These are phyloP conservation scores for Nasonia giraulti DNA, from an alignment of 1,140 invertebrate species.

Conservation along the genomic window DNA sequence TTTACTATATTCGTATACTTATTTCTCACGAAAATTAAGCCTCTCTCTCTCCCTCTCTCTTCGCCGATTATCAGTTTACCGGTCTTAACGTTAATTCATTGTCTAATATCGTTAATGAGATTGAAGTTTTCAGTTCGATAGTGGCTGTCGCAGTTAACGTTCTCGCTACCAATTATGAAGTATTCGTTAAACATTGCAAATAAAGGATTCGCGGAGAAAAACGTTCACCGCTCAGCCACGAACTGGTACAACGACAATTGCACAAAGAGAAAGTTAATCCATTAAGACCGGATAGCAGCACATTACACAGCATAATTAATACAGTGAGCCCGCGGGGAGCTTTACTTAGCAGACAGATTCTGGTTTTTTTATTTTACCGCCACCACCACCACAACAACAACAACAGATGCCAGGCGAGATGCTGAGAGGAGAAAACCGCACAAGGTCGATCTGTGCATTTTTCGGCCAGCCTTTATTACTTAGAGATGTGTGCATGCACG, in stretches of 20 bases:
- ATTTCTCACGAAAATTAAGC: conserved; percentile 2
- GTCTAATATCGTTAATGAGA: background rate
- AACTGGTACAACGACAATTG: background rate
- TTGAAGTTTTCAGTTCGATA: no score
- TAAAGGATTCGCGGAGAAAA: background rate
- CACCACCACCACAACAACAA: conserved; percentile 50
- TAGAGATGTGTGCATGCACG: conserved; percentile 33
- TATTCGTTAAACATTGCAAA: no score
- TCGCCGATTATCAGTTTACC: conserved; percentile 37
- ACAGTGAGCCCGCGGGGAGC: conserved; percentile 36
- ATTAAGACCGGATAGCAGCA: conserved; percentile 40
- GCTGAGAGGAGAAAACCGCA: conserved; percentile 41
- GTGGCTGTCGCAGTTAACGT: background rate
- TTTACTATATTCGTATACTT: background rate
- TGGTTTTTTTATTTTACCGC: conserved; percentile 44
- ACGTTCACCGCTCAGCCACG: background rate
- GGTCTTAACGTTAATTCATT: conserved; percentile 37
- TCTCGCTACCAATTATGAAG: background rate
- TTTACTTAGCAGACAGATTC: conserved; percentile 35
- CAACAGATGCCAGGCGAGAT: conserved; percentile 44
- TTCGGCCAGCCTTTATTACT: conserved; percentile 3
- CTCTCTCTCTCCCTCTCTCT: conserved; percentile 36
- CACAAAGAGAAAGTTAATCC: conserved; percentile 7
- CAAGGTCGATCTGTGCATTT: conserved; percentile 33
- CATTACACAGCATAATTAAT: conserved; percentile 39